A percentile compares a stretch with the other conserved stretches of the same genome.
phyloP scores from a whole-genome alignment of 2,888 invertebrate genomes.

The Chrysolina haemoptera region DNA sequence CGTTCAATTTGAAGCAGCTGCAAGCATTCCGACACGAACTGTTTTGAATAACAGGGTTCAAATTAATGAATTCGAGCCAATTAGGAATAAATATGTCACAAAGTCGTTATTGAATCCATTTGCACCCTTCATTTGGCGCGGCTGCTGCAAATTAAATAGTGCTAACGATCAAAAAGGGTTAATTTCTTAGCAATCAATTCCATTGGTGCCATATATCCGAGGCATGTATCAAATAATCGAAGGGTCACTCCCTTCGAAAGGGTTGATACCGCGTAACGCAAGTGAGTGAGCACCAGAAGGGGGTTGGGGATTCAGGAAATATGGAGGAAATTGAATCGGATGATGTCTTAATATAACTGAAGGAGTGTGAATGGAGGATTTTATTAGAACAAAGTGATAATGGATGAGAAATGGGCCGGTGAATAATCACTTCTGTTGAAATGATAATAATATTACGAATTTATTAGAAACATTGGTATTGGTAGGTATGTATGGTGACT shows the following conservation, averaged over 20 bases:
- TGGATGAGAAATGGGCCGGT: not conserved
- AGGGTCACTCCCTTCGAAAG: slow-evolving; percentile 52
- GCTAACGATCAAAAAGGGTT: slow-evolving; percentile 57
- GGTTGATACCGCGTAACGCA: slow-evolving; percentile 6
- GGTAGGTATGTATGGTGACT: too few species aligned
- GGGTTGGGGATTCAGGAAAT: slow-evolving; percentile 4
- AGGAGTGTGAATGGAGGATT: not conserved
- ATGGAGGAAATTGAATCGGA: slow-evolving; percentile 21
- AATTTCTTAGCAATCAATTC: slow-evolving; percentile 59
- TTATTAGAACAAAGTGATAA: not conserved
- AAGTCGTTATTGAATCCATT: slow-evolving; percentile 52
- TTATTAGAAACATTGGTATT: too few species aligned
- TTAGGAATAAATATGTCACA: slow-evolving; percentile 53
- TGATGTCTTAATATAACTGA: not conserved
- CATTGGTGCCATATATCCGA: slow-evolving; percentile 51
- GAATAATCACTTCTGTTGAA: not conserved
- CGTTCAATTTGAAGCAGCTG: slow-evolving; percentile 9
- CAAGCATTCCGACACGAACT: slow-evolving; percentile 1
- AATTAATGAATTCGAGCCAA: slow-evolving; percentile 42
- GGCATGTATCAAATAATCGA: slow-evolving; percentile 58
- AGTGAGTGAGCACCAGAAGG: not conserved
- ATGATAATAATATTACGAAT: not conserved
- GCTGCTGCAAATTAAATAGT: slow-evolving; percentile 57
- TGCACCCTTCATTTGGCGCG: slow-evolving; percentile 43
- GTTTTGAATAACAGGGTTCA: slow-evolving; percentile 3